A percentile compares a stretch with the other conserved stretches of the same genome.
Evolutionary conservation across 2,888 invertebrate genomes (phyloP).

Genomic region (Mesochorus sp.): DNA sequence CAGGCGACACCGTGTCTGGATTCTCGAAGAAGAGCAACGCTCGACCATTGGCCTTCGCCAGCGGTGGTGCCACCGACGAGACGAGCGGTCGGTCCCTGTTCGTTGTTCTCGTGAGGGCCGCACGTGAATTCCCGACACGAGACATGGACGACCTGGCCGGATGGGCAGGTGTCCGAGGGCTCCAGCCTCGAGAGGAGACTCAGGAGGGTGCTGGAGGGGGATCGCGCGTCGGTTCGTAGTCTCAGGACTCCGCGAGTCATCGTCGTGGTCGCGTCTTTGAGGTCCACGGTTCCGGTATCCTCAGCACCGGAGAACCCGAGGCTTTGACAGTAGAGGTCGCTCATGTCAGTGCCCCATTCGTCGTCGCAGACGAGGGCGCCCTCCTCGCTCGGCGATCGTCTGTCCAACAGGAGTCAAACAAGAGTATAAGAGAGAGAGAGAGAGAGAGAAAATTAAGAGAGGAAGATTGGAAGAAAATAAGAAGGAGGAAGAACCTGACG

Average conservation of each 20-base stretch:
- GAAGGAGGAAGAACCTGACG: no score
- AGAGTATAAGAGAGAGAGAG: neutral
- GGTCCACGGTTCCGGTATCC: conserved; percentile 81
- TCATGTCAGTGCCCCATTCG: conserved; percentile 83
- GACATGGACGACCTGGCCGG: conserved; percentile 82
- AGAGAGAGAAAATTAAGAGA: no score
- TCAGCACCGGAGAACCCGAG: conserved; percentile 83
- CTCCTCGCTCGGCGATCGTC: conserved; percentile 73
- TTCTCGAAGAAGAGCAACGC: conserved; percentile 83
- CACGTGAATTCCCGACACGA: conserved; percentile 84
- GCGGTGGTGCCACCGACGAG: conserved; percentile 83
- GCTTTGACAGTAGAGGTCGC: conserved; percentile 83
- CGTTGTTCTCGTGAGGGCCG: conserved; percentile 76
- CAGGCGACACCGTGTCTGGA: conserved; percentile 77
- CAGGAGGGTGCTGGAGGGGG: conserved; percentile 77
- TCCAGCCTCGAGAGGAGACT: conserved; percentile 82
- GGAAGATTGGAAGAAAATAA: no score
- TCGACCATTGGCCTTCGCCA: conserved; percentile 84
- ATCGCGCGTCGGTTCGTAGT: conserved; percentile 74
- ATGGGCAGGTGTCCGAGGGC: conserved; percentile 80
- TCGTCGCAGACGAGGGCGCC: conserved; percentile 84
- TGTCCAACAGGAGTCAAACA: conserved; percentile 57
- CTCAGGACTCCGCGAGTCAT: conserved; percentile 81
- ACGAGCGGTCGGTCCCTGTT: conserved; percentile 80
- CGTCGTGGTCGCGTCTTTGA: conserved; percentile 82